Percentiles rank a stretch among this genome's conserved stretches.
Conservation (phyloP, 2,888 invertebrate species). For the Tipula helvola region DNA sequence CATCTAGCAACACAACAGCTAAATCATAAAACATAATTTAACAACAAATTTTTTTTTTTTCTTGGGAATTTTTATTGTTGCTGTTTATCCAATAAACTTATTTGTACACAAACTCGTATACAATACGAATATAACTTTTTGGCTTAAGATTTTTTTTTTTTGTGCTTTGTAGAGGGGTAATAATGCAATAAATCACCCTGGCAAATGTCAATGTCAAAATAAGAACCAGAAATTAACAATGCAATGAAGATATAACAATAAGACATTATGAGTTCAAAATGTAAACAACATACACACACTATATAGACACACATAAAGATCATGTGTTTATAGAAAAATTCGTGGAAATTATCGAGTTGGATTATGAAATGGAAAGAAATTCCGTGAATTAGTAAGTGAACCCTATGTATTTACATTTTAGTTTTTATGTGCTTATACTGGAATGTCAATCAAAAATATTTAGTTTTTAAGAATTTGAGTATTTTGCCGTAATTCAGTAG, state of each 20-base stretch:
- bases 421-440: neutral
- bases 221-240: neutral
- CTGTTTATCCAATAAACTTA: neutral
- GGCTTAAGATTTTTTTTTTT: neutral
- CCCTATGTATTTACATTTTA: neutral
- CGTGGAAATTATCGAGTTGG: neutral
- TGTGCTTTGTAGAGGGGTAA: neutral
- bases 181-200: constrained; percentile 4
- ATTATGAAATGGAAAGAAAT: neutral
- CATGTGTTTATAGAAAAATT: neutral
- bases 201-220: constrained; percentile 4
- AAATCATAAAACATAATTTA: neutral
- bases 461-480: no score
- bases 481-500: no score
- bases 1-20: neutral
- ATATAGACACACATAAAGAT: neutral
- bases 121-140: neutral
- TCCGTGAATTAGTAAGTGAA: neutral
- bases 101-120: neutral
- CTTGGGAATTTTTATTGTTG: neutral
- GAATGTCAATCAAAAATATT: neutral
- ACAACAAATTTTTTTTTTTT: neutral
- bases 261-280: neutral
- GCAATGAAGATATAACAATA: neutral
- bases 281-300: neutral